A percentile compares a stretch with the other conserved stretches of the same genome.
These are phyloP conservation scores for Trichogramma evanescens DNA, from an alignment of 2,888 invertebrate genomes.

Conservation along the genomic window DNA sequence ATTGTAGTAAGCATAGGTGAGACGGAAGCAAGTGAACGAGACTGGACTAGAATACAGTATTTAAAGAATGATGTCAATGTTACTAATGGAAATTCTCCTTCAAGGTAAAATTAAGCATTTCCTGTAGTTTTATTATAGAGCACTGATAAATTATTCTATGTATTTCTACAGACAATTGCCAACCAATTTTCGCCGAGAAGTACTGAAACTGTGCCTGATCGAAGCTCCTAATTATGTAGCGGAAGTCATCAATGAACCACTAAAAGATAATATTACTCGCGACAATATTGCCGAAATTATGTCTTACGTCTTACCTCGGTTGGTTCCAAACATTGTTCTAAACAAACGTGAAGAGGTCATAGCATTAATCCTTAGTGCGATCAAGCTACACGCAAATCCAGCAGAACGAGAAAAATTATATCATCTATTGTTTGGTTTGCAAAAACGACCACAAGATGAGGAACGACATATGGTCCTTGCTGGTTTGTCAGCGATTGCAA, in stretches of 20 bases:
- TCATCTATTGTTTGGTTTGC: conserved; percentile 62
- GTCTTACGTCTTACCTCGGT: conserved; percentile 54
- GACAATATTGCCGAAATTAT: conserved; percentile 51
- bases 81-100: conserved; percentile 22
- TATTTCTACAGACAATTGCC: conserved; percentile 37
- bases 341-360: conserved; percentile 65
- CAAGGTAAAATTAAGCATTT: conserved; percentile 22
- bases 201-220: conserved; percentile 50
- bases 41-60: conserved; percentile 48
- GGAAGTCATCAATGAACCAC: conserved; percentile 41
- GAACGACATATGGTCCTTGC: conserved; percentile 57
- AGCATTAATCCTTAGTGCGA: conserved; percentile 57
- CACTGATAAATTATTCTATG: not conserved
- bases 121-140: not conserved
- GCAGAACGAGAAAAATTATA: conserved; percentile 58
- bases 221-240: conserved; percentile 42
- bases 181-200: conserved; percentile 51
- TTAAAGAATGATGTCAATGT: conserved; percentile 32
- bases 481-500: conserved; percentile 49
- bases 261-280: conserved; percentile 41
- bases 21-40: conserved; percentile 42
- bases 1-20: conserved; percentile 40
- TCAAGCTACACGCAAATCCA: conserved; percentile 55
- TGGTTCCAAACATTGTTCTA: conserved; percentile 62
- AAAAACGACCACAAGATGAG: conserved; percentile 62